These are phyloP conservation scores for Gallinago nigripennis DNA, from an alignment of 2,797 vertebrate genomes.

Conservation along the genomic window DNA sequence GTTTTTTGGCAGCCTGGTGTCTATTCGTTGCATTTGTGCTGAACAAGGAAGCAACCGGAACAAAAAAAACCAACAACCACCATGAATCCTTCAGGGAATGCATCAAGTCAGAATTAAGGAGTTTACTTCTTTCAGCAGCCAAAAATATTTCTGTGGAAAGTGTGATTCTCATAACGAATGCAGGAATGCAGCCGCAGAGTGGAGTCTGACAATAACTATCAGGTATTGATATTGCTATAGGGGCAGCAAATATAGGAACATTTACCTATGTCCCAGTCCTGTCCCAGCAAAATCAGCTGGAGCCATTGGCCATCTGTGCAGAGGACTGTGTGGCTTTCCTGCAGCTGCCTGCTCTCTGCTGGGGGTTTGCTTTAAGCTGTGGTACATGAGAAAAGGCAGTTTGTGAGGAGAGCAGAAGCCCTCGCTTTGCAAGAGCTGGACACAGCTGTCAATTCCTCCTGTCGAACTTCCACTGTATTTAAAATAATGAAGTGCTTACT, in stretches of 20 bases:
- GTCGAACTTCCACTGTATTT: not conserved
- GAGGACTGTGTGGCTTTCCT: not conserved
- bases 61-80: not conserved
- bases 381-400: not conserved
- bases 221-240: not conserved
- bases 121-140: not conserved
- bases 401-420: not conserved
- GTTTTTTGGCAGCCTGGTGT: slow-evolving; percentile 15
- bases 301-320: not conserved
- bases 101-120: not conserved
- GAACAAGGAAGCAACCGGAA: not conserved
- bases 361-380: not conserved
- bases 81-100: not conserved
- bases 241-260: not conserved
- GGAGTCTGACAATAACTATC: not conserved
- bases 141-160: not conserved
- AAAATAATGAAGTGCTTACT: not conserved
- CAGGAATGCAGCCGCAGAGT: not conserved
- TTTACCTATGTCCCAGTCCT: not conserved
- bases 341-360: not conserved
- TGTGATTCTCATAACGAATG: not conserved
- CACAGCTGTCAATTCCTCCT: not conserved
- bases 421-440: not conserved
- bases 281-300: not conserved
- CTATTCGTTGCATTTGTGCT: not conserved